phyloP scores from a whole-genome alignment of 2,113 vertebrate species.

The Hippopotamus amphibius region DNA sequence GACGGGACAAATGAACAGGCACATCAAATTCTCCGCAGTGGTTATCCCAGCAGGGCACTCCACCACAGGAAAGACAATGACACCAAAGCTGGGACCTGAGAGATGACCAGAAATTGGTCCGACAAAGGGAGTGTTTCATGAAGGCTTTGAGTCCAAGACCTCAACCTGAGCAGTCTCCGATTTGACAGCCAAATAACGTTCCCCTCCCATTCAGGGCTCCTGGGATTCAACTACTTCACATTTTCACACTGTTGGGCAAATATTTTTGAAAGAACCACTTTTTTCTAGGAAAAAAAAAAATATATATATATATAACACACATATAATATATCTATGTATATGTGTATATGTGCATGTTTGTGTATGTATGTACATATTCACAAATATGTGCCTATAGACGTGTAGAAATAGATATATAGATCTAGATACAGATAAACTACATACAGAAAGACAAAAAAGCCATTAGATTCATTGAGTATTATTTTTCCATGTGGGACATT shows the following conservation, averaged over 20 bases:
- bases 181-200: not conserved
- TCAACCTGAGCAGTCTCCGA: not conserved
- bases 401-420: not conserved
- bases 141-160: not conserved
- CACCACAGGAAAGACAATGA: rapidly evolving
- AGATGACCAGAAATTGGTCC: not conserved
- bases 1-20: not conserved
- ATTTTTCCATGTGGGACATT: not conserved
- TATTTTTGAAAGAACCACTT: not conserved
- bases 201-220: not conserved
- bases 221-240: not conserved
- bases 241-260: not conserved
- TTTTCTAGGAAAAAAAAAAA: not conserved
- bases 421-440: not conserved
- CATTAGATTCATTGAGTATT: not conserved
- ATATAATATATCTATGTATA: not conserved
- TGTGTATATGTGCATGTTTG: not conserved
- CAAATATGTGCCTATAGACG: not conserved
- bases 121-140: not conserved
- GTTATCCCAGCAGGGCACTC: not conserved
- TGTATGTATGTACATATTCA: not conserved
- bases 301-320: not conserved
- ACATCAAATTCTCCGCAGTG: not conserved
- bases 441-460: not conserved
- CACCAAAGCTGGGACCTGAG: not conserved